These are phyloP conservation scores for Laothoe populi DNA, from an alignment of 2,888 invertebrate species.

Conservation along the genomic window DNA sequence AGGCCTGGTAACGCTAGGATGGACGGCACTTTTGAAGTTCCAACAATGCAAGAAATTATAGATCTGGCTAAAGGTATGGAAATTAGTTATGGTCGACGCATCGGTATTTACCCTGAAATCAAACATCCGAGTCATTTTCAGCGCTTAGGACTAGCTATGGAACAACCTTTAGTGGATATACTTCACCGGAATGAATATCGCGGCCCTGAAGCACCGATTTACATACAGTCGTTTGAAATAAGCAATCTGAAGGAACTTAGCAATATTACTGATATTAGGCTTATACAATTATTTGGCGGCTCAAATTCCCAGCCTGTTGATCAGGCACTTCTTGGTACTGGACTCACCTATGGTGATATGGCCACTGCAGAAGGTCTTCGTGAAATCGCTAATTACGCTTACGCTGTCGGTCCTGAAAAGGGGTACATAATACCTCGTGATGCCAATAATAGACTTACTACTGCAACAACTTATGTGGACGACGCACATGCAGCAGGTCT, in stretches of 20 bases:
- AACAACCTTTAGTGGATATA: slow-evolving; percentile 62
- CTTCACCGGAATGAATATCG: slow-evolving; percentile 68
- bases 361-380: slow-evolving; percentile 67
- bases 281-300: slow-evolving; percentile 63
- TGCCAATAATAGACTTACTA: slow-evolving; percentile 55
- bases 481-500: slow-evolving; percentile 70
- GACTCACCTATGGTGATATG: slow-evolving; percentile 71
- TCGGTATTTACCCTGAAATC: slow-evolving; percentile 76
- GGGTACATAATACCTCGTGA: slow-evolving; percentile 68
- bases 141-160: slow-evolving; percentile 65
- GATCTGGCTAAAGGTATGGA: slow-evolving; percentile 70
- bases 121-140: slow-evolving; percentile 73
- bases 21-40: slow-evolving; percentile 62
- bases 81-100: slow-evolving; percentile 56
- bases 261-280: slow-evolving; percentile 62
- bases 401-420: slow-evolving; percentile 75
- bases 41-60: slow-evolving; percentile 75
- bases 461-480: slow-evolving; percentile 61
- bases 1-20: slow-evolving; percentile 73
- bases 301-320: slow-evolving; percentile 60
- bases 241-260: slow-evolving; percentile 70
- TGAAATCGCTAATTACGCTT: slow-evolving; percentile 70
- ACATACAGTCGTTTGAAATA: slow-evolving; percentile 77
- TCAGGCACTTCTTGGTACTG: slow-evolving; percentile 55
- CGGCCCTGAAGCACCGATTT: slow-evolving; percentile 61